These are phyloP conservation scores for Ophonus ardosiacus DNA, from an alignment of 2,888 invertebrate species.

Conservation along the genomic window DNA sequence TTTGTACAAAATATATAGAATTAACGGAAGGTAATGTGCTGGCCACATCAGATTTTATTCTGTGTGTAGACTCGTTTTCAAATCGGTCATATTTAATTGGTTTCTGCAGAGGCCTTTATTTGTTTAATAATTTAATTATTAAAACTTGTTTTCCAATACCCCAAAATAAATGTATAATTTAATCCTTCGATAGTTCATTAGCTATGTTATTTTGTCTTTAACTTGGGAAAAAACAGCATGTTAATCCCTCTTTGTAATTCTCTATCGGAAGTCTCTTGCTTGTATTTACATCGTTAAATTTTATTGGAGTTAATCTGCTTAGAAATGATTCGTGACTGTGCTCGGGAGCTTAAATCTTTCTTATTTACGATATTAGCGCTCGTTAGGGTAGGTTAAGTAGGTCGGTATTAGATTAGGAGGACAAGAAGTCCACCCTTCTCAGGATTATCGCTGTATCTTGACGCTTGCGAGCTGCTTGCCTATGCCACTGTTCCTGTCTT, in stretches of 20 bases:
- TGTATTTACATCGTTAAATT: neutral
- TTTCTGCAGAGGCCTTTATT: no score
- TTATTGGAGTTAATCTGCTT: neutral
- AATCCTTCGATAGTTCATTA: no score
- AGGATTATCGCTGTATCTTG: conserved; percentile 32
- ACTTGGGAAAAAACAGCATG: no score
- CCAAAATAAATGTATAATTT: no score
- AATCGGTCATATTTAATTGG: no score
- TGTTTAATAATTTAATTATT: no score
- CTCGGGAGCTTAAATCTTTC: neutral
- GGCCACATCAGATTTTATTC: no score
- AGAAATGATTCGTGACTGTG: neutral
- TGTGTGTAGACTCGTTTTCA: no score
- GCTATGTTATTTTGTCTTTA: no score
- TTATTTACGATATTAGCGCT: conserved; percentile 5
- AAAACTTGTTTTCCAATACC: no score
- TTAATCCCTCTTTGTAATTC: neutral
- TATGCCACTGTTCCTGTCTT: neutral
- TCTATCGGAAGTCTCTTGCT: neutral
- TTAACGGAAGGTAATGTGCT: no score
- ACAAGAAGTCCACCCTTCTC: conserved; percentile 39
- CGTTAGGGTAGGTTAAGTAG: conserved; percentile 44
- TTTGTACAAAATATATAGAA: no score
- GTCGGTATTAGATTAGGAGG: conserved; percentile 38
- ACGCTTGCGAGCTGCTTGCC: neutral